phyloP scores from a whole-genome alignment of 2,888 invertebrate genomes.

The Cataglyphis cursor region DNA sequence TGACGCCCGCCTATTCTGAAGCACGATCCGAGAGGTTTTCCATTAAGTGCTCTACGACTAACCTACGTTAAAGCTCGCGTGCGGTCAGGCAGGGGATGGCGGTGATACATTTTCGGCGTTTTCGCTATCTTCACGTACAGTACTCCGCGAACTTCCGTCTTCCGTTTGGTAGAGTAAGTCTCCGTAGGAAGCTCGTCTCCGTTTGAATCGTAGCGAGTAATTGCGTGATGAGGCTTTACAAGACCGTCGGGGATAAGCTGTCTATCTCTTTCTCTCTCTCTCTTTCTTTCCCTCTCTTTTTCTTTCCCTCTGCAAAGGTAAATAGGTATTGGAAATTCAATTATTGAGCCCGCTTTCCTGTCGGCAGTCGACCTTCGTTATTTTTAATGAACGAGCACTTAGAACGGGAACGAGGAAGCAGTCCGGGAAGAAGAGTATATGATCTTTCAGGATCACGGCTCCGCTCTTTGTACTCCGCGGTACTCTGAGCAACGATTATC shows the following conservation, averaged over 20 bases:
- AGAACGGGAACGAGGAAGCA: slow-evolving; percentile 57
- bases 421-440: slow-evolving; percentile 47
- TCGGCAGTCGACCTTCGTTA: slow-evolving; percentile 71
- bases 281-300: neutral
- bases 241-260: slow-evolving; percentile 14
- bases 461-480: slow-evolving; percentile 64
- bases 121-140: slow-evolving; percentile 32
- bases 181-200: slow-evolving; percentile 11
- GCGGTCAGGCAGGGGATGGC: slow-evolving; percentile 30
- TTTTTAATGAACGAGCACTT: slow-evolving; percentile 76
- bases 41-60: slow-evolving; percentile 73
- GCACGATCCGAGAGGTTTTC: slow-evolving; percentile 62
- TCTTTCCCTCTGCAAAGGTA: slow-evolving; percentile 66
- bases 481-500: slow-evolving; percentile 67
- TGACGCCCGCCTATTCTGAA: slow-evolving; percentile 17
- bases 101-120: slow-evolving; percentile 47
- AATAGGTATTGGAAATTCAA: slow-evolving; percentile 77
- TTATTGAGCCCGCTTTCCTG: slow-evolving; percentile 66
- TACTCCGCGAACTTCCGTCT: slow-evolving; percentile 39
- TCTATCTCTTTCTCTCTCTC: neutral
- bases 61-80: slow-evolving; percentile 52
- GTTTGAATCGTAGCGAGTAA: slow-evolving; percentile 40
- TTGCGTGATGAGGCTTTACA: slow-evolving; percentile 38
- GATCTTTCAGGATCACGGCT: slow-evolving; percentile 60
- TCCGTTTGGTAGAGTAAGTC: neutral